Evolutionary conservation across 2,888 invertebrate species (phyloP), one percentile per base, ranked within the genome.

Genomic region (Lysandra bellargus): DNA sequence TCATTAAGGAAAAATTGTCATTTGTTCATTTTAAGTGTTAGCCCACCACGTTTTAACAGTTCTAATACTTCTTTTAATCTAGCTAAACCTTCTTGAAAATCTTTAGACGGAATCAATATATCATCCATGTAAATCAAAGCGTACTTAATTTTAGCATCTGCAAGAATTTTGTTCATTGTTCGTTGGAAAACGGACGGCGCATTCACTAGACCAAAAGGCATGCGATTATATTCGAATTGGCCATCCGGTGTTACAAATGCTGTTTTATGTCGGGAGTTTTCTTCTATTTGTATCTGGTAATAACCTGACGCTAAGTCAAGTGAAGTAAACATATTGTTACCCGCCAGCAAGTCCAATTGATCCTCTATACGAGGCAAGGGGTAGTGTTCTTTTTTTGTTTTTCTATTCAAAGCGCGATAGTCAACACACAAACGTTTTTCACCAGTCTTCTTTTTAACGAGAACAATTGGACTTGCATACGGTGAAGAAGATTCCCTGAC

Each of bases 331-430:
- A 79, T 33, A 1, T 17, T 23, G 30, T 80, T 73, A 4, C 83
- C 81, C 0, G 81, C 77, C 23, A 82, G 60, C 4, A 23, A 14
- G 60, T 81, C 81, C 2, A 82, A 44, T 53, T 80, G 80, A 30
- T 83, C 83, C 49, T 83, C 81, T 1, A 83, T 79, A 9, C 84
- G 60, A 0, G 85, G 86, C 6, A 82, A 37, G 0, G 82, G 83
- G 37, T 81, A 83, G 40, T 82, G 81, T 1, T 87, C 77, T 33
- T 80, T 81, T 6, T 74, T 79, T 1, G 83, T 82, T 60, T 80
- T 80, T 0, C 75, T 44, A 53, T 83, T 83, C 4, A 84, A 73
- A 0, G 81, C 80, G 9, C 82, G 57, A 23, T 82, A 23, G 23
- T 23, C 23, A 23, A 23, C 23, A 23, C 23, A 23, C 23, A 23